Evolutionary conservation across 1,140 invertebrate species (phyloP).

Genomic region (Tetramorium alpestre): DNA sequence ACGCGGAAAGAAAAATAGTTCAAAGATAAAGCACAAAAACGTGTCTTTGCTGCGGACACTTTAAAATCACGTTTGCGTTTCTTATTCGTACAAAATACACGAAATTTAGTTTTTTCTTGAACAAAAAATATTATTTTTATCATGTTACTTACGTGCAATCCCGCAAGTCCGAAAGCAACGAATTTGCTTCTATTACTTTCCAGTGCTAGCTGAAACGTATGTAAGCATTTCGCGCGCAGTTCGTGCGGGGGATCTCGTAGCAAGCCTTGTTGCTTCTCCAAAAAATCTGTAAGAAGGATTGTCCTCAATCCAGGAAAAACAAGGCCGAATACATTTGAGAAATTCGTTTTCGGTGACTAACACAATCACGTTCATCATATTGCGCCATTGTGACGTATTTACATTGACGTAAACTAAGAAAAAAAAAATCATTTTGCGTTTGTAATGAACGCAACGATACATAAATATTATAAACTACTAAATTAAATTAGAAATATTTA

Average conservation of each 20-base stretch:
- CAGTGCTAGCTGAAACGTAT: conserved; percentile 93
- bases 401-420: background rate
- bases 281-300: conserved; percentile 88
- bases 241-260: conserved; percentile 93
- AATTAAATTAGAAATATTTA: background rate
- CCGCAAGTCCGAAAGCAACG: conserved; percentile 92
- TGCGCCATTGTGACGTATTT: background rate
- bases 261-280: conserved; percentile 92
- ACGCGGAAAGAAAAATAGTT: background rate
- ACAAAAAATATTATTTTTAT: background rate
- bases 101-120: background rate
- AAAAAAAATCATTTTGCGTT: background rate
- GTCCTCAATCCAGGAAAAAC: no score
- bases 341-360: background rate
- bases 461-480: background rate
- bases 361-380: background rate
- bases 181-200: conserved; percentile 95
- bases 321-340: background rate
- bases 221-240: conserved; percentile 92
- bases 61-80: background rate
- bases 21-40: background rate
- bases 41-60: background rate
- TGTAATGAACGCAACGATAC: background rate
- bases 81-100: background rate
- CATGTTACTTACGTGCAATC: conserved; percentile 91